Conservation (phyloP, 2,113 vertebrate genomes). For the Etia nguti region DNA sequence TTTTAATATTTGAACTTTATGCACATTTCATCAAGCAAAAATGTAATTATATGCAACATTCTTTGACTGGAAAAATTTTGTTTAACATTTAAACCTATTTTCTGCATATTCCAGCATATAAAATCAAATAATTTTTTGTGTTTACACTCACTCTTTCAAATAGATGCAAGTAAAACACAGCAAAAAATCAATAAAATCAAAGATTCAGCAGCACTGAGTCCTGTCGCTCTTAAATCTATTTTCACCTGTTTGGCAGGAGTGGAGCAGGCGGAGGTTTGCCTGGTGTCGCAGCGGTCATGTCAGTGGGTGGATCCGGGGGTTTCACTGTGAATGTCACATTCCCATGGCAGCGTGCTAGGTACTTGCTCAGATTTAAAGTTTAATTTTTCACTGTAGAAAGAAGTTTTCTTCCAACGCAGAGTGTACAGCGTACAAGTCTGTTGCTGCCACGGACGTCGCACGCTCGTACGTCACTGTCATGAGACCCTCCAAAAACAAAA, state of each 20-base stretch:
- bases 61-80: neutral
- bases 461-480: too few species aligned
- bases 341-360: accelerated
- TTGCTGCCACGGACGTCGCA: too few species aligned
- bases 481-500: neutral
- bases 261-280: neutral
- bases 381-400: neutral
- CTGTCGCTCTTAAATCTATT: neutral
- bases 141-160: neutral
- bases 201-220: neutral
- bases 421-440: too few species aligned
- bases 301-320: neutral
- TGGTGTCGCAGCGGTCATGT: neutral
- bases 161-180: neutral
- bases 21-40: neutral
- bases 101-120: neutral
- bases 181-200: neutral
- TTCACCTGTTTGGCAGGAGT: neutral
- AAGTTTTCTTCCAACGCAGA: neutral
- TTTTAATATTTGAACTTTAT: neutral
- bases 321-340: neutral
- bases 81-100: neutral
- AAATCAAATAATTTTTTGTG: neutral
- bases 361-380: neutral
- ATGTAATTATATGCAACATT: neutral